Evolutionary conservation across 2,888 invertebrate genomes (phyloP), one percentile per base, ranked within the genome.

Genomic region (Megaustenia siamemsis): DNA sequence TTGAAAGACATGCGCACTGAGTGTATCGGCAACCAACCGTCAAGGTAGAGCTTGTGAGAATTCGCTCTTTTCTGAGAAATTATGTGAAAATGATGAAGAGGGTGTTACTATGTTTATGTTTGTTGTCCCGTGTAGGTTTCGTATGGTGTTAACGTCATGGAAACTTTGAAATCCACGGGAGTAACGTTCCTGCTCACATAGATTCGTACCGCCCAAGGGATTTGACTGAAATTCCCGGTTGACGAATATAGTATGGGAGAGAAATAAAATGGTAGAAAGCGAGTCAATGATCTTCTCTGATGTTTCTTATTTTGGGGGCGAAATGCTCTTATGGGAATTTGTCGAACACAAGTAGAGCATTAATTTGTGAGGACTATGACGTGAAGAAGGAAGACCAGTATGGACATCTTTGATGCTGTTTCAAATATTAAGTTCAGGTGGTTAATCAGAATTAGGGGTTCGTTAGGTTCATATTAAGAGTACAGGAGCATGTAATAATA

Each of bases 51-150:
- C 77, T 77, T 77, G 77, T 77, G 77, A 77, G 40, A 56, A 38
- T 38, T 56, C 77, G 40, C 56, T 77, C 77, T 60, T 77, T 56
- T 77, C 38, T n/a, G 8, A 28, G 38, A n/a, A 56, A 56, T 77
- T 77, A 77, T 77, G 77, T 77, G 77, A 77, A 77, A 77, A 77
- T 77, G 77, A 77, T 77, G 77, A 77, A 77, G 77, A 77, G 60
- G 60, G 77, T 60, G 77, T 38, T 40, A 77, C 60, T 60, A 60
- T 77, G 77, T 77, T 77, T 77, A 77, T 77, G 77, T 56, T 45
- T 35, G 77, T 38, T 77, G 60, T 77, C 60, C 77, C 10, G 60
- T 56, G 77, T 77, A 77, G 60, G 77, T 77, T 77, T 56, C 60
- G 77, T 56, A 40, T 56, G 77, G 21, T 56, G 56, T 60, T 60